A percentile compares a stretch with the other conserved stretches of the same genome.
Evolutionary conservation across 2,888 invertebrate genomes (phyloP).

Genomic region (Isoperla grammatica): DNA sequence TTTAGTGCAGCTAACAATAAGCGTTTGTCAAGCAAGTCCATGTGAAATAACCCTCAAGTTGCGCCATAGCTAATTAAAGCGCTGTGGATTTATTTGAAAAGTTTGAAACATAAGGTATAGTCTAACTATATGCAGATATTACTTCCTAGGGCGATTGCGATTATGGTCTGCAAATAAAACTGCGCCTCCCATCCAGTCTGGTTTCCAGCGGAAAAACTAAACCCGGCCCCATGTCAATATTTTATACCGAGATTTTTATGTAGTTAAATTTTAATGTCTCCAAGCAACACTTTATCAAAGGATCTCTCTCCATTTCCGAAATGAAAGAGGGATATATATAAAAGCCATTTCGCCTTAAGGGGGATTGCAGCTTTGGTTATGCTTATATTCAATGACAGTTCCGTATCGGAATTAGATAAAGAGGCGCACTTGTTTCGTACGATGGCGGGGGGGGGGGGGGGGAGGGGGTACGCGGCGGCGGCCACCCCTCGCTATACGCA

Average conservation of each 20-base stretch:
- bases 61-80: too few species aligned
- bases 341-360: constrained; percentile 26
- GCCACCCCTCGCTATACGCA: constrained; percentile 29
- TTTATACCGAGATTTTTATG: constrained; percentile 19
- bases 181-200: too few species aligned
- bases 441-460: constrained; percentile 27
- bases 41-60: too few species aligned
- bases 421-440: constrained; percentile 5
- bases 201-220: too few species aligned
- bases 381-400: constrained; percentile 22
- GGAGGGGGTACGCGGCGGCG: constrained; percentile 37
- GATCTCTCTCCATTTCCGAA: not conserved
- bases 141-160: not conserved
- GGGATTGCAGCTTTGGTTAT: not conserved
- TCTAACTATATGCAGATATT: too few species aligned
- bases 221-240: constrained; percentile 23
- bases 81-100: too few species aligned
- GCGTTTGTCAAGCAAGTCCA: too few species aligned
- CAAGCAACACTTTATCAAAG: constrained; percentile 28
- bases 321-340: constrained; percentile 21
- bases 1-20: too few species aligned
- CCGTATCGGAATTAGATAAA: not conserved
- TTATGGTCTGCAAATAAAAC: constrained; percentile 11
- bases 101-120: too few species aligned
- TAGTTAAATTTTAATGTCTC: constrained; percentile 28